These are phyloP conservation scores for Peromyscus californicus DNA, from an alignment of 2,113 vertebrate genomes.

Conservation along the genomic window DNA sequence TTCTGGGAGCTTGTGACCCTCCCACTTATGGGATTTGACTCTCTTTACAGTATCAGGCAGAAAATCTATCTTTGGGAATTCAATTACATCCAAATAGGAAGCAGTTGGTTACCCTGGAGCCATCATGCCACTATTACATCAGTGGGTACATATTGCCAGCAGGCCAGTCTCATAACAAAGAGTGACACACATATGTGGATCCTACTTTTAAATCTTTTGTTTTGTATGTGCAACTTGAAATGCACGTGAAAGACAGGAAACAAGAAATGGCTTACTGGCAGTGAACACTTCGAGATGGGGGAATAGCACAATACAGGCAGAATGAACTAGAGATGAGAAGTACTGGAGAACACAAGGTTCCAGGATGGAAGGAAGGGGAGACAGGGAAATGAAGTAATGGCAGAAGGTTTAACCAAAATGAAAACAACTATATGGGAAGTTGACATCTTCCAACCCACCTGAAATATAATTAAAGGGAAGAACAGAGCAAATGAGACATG, in stretches of 20 bases:
- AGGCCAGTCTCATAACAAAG: background rate
- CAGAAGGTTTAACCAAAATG: background rate
- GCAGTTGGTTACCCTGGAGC: too few relatives aligned
- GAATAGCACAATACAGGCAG: background rate
- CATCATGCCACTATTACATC: background rate
- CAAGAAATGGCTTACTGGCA: background rate
- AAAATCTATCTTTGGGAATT: background rate
- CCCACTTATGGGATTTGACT: background rate
- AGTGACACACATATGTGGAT: too few relatives aligned
- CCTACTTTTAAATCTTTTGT: background rate
- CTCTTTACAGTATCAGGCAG: too few relatives aligned
- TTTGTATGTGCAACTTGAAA: background rate
- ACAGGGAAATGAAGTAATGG: background rate
- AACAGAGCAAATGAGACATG: background rate
- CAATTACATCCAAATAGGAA: background rate
- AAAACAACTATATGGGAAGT: background rate
- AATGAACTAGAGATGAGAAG: background rate
- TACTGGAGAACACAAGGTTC: background rate
- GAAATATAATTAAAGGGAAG: background rate
- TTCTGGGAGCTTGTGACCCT: background rate
- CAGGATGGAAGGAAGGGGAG: too few relatives aligned
- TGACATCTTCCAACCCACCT: background rate
- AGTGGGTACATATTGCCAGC: too few relatives aligned
- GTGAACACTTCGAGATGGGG: background rate
- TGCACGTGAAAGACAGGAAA: background rate